Conservation (phyloP, 2,888 invertebrate genomes). For the Agriopis leucophaearia region DNA sequence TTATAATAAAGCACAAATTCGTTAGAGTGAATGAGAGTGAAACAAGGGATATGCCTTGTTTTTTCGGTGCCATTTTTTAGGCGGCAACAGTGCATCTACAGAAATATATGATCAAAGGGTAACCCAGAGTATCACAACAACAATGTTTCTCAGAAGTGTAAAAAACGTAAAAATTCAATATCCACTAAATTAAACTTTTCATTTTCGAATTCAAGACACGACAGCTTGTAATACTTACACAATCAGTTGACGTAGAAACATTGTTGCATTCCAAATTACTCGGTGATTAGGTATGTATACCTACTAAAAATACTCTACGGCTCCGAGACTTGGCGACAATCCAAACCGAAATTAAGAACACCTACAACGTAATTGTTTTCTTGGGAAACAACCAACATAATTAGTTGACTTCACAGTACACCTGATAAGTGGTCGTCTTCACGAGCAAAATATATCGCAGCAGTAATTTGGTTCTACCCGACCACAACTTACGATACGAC, state of each 20-base stretch:
- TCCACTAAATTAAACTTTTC: neutral
- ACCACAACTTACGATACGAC: too few species aligned
- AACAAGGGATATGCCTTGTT: too few species aligned
- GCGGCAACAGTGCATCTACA: too few species aligned
- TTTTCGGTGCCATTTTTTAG: too few species aligned
- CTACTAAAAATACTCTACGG: constrained; percentile 67
- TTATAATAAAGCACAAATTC: too few species aligned
- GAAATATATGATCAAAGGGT: too few species aligned
- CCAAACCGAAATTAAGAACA: constrained; percentile 55
- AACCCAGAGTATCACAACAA: too few species aligned
- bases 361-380: constrained; percentile 43
- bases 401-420: constrained; percentile 7
- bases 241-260: constrained; percentile 48
- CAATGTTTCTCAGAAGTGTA: too few species aligned
- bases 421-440: constrained; percentile 2
- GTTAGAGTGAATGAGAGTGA: too few species aligned
- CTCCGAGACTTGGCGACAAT: constrained; percentile 58
- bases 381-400: constrained; percentile 22
- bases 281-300: constrained; percentile 54
- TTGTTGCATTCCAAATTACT: constrained; percentile 60
- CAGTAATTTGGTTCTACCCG: neutral
- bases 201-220: neutral
- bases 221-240: constrained; percentile 28
- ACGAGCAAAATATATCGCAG: neutral
- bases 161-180: too few species aligned